Conservation (phyloP, 2,797 vertebrate genomes). For the Cirrhinus mrigala region DNA sequence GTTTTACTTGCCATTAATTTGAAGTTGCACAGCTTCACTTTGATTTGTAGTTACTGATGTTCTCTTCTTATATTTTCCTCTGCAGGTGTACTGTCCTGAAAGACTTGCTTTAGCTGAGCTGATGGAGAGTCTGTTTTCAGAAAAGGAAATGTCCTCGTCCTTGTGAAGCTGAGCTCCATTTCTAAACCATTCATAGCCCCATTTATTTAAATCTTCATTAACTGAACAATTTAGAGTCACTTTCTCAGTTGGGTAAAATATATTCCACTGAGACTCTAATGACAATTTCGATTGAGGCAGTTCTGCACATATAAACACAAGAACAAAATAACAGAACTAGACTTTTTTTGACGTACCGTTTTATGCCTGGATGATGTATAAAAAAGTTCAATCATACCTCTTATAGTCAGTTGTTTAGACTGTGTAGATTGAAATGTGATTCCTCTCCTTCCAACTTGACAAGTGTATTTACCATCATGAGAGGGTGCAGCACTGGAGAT, state of each 20-base stretch:
- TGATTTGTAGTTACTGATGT: not conserved
- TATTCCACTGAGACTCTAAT: not conserved
- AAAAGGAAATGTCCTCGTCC: not conserved
- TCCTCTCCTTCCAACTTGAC: not conserved
- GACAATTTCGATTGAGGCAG: not conserved
- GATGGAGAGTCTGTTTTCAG: constrained; percentile 18
- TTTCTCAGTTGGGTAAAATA: constrained; percentile 16
- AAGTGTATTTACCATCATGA: not conserved
- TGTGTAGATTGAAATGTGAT: not conserved
- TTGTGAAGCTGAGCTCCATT: fast-evolving
- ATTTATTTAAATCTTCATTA: not conserved
- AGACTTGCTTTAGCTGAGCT: not conserved
- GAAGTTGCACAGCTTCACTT: not conserved
- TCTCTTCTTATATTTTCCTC: constrained; percentile 10
- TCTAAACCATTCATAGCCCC: constrained; percentile 52
- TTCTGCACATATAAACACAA: not conserved
- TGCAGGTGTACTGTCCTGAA: constrained; percentile 32
- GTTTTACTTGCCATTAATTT: not conserved
- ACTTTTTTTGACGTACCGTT: too few species aligned
- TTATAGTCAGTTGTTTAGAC: too few species aligned
- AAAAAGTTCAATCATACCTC: too few species aligned
- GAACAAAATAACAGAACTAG: not conserved
- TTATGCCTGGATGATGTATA: too few species aligned
- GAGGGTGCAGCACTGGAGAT: not conserved
- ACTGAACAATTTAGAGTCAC: constrained; percentile 49